A percentile compares a stretch with the other conserved stretches of the same genome.
Evolutionary conservation across 2,113 vertebrate species (phyloP).

Genomic region (Prietella phreatophila): DNA sequence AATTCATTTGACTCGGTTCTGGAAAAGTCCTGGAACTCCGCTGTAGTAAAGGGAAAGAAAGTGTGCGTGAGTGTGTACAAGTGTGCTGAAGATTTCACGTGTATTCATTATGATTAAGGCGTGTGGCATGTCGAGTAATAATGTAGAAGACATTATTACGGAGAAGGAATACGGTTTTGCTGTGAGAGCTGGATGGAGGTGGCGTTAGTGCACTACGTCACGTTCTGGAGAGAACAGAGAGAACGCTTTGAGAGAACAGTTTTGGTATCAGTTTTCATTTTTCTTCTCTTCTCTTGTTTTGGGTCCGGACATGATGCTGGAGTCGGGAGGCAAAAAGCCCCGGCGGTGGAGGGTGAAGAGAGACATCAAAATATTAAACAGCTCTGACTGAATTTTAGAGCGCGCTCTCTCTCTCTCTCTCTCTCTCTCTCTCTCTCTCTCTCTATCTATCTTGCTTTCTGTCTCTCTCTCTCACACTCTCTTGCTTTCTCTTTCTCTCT

Average conservation of each 20-base stretch:
- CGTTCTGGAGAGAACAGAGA: not conserved
- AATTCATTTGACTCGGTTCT: not conserved
- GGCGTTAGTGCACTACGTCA: not conserved
- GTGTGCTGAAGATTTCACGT: not conserved
- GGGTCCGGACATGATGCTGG: not conserved
- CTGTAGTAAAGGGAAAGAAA: not conserved
- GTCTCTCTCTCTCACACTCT: too few relatives aligned
- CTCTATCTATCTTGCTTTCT: too few relatives aligned
- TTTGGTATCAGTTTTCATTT: not conserved
- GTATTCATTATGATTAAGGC: too few relatives aligned
- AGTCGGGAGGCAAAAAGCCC: not conserved
- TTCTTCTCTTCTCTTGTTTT: not conserved
- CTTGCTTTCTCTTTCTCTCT: too few relatives aligned
- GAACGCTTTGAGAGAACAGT: not conserved
- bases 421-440: too few relatives aligned
- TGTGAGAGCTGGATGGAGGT: not conserved
- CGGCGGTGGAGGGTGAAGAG: not conserved
- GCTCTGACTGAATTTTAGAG: not conserved
- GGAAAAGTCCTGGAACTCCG: not conserved
- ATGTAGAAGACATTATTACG: not conserved
- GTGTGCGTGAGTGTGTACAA: not conserved
- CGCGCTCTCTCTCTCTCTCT: not conserved
- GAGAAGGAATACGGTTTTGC: not conserved
- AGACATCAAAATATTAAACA: not conserved
- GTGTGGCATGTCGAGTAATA: too few relatives aligned